Conservation (phyloP, 2,888 invertebrate genomes). For the Amphipoea lucens region DNA sequence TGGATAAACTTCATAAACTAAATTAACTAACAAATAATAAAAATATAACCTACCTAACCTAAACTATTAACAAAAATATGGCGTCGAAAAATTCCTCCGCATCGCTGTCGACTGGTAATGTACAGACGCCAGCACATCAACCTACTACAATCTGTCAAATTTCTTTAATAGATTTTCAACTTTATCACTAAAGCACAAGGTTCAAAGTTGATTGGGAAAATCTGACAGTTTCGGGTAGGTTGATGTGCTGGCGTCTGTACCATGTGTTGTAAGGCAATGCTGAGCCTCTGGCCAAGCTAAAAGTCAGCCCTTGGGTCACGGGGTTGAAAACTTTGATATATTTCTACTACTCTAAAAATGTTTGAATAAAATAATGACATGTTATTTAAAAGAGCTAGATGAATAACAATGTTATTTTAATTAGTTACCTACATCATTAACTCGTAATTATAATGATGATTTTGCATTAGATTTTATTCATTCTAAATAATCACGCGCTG, state of each 20-base stretch:
- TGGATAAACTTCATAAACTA: background rate
- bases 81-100: background rate
- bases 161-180: no score
- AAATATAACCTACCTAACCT: background rate
- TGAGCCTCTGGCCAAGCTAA: background rate
- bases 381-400: conserved; percentile 3
- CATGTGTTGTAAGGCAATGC: background rate
- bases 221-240: no score
- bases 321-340: conserved; percentile 2
- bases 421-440: background rate
- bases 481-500: no score
- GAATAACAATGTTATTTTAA: background rate
- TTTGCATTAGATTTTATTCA: background rate
- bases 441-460: background rate
- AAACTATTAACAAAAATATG: background rate
- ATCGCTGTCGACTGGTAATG: background rate
- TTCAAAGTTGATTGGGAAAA: no score
- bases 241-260: no score
- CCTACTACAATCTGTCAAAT: no score
- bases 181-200: no score
- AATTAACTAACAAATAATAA: background rate
- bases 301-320: background rate
- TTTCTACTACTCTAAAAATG: background rate
- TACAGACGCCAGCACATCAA: no score
- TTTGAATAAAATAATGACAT: background rate